phyloP scores from a whole-genome alignment of 2,113 vertebrate genomes.

The Eidolon helvum region DNA sequence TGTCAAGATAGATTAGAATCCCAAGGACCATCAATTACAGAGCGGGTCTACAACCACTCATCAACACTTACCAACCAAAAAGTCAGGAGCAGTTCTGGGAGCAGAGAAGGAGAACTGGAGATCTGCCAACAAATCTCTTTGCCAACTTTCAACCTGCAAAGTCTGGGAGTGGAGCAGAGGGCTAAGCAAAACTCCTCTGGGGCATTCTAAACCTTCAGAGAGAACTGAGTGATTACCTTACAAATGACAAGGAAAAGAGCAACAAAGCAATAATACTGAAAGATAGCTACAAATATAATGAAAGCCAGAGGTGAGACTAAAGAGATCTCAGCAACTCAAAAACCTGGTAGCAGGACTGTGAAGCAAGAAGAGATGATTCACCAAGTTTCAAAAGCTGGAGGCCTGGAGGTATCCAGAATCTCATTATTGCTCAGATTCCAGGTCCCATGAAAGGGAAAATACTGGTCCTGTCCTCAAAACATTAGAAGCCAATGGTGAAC shows the following conservation, averaged over 20 bases:
- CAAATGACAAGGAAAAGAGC: neutral
- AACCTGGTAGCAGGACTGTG: neutral
- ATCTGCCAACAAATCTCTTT: neutral
- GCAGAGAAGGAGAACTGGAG: neutral
- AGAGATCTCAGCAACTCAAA: neutral
- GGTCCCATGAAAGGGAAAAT: neutral
- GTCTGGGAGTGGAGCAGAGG: neutral
- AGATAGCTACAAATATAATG: neutral
- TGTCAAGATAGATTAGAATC: too few relatives aligned
- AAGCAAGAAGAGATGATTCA: neutral
- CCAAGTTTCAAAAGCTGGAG: neutral
- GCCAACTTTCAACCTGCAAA: neutral
- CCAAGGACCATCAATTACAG: too few relatives aligned
- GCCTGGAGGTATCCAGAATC: neutral
- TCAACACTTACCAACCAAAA: neutral
- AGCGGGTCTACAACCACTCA: neutral
- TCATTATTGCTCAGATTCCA: neutral
- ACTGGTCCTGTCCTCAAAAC: neutral
- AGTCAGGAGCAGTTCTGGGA: neutral
- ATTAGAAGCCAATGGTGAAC: neutral
- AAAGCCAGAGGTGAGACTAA: neutral
- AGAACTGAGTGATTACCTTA: neutral
- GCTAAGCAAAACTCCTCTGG: neutral
- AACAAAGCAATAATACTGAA: neutral
- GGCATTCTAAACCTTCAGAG: neutral